Conservation (phyloP, 2,113 vertebrate genomes). For the Cheilinus undulatus region DNA sequence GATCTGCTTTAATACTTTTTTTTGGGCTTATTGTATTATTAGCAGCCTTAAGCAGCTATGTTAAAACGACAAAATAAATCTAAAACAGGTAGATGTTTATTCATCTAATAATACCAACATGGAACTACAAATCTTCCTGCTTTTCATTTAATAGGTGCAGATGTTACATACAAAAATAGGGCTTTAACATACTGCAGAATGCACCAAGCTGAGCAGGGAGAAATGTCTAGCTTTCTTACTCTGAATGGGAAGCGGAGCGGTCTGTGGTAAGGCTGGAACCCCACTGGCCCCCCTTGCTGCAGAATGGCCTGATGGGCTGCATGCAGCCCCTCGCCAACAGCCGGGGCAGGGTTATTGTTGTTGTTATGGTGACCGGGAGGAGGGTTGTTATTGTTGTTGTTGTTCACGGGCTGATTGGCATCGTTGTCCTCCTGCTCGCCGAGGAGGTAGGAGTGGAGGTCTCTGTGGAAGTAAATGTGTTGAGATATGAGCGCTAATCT, state of each 20-base stretch:
- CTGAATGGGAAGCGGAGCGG: constrained; percentile 94
- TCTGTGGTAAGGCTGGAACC: constrained; percentile 97
- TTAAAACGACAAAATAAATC: too few relatives aligned
- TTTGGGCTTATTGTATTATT: too few relatives aligned
- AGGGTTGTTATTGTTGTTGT: constrained; percentile 89
- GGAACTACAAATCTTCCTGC: too few relatives aligned
- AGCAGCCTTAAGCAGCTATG: too few relatives aligned
- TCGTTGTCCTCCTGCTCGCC: constrained; percentile 98
- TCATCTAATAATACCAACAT: too few relatives aligned
- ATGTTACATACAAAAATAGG: not conserved
- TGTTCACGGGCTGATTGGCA: constrained; percentile 92
- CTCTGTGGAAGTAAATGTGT: constrained; percentile 77
- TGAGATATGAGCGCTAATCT: not conserved
- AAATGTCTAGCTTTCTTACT: constrained; percentile 75
- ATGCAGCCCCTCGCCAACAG: constrained; percentile 95
- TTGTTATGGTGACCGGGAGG: constrained; percentile 86
- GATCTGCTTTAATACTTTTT: too few relatives aligned
- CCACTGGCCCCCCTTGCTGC: constrained; percentile 96
- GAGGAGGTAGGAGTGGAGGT: constrained; percentile 97
- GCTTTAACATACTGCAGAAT: too few relatives aligned
- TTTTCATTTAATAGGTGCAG: too few relatives aligned
- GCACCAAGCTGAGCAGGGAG: not conserved
- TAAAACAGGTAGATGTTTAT: too few relatives aligned
- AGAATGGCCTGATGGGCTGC: constrained; percentile 99
- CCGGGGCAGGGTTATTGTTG: constrained; percentile 93